These are phyloP conservation scores for Sinodicranocentrus sp. DNA, from an alignment of 2,888 invertebrate species.

Conservation along the genomic window DNA sequence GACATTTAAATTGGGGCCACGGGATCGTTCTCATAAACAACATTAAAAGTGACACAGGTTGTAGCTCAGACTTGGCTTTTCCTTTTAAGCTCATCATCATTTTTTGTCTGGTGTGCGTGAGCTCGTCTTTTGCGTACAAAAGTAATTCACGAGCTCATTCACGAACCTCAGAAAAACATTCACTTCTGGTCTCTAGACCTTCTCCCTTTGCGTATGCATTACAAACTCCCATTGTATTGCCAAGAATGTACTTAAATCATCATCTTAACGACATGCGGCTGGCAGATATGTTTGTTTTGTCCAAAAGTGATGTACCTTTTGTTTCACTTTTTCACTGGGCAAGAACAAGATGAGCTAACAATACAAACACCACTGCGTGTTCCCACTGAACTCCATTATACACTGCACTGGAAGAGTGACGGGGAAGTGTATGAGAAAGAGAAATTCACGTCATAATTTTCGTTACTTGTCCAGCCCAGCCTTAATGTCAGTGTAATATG, in stretches of 20 bases:
- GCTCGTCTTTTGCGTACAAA: conserved; percentile 23
- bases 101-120: conserved; percentile 17
- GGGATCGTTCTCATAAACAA: conserved; percentile 60
- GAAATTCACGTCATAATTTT: conserved; percentile 56
- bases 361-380: too few species aligned
- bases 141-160: conserved; percentile 53
- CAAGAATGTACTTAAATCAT: conserved; percentile 59
- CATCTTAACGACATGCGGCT: conserved; percentile 65
- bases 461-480: conserved; percentile 50
- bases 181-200: conserved; percentile 4
- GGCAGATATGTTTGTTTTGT: conserved; percentile 64
- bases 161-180: not conserved
- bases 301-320: conserved; percentile 21
- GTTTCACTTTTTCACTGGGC: not conserved
- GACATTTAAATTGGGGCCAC: conserved; percentile 37
- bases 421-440: not conserved
- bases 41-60: conserved; percentile 59
- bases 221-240: conserved; percentile 47
- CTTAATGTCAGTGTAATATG: conserved; percentile 59
- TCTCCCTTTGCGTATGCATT: not conserved
- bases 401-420: too few species aligned
- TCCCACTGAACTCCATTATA: too few species aligned
- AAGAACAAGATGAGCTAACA: too few species aligned
- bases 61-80: conserved; percentile 17
- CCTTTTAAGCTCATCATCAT: conserved; percentile 31